Evolutionary conservation across 2,113 vertebrate genomes (phyloP).

Genomic region (Delphinapterus leucas): DNA sequence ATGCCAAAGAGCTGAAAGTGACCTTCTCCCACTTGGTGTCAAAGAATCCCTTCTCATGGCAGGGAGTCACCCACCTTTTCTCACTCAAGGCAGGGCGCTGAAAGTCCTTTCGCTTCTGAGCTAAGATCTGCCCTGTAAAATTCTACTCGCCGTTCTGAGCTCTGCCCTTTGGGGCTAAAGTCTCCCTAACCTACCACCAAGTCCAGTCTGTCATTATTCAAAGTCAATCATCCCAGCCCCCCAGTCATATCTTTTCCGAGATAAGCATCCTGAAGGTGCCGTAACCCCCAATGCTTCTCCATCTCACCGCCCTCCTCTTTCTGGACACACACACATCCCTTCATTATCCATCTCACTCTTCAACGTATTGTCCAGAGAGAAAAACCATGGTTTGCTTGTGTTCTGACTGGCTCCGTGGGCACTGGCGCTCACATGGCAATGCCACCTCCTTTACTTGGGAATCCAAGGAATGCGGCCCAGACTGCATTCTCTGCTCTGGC

Average conservation of each 20-base stretch:
- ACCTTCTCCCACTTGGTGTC: not conserved
- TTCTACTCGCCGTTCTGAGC: not conserved
- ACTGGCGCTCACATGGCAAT: not conserved
- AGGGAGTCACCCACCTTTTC: not conserved
- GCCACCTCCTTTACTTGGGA: not conserved
- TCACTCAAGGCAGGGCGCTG: not conserved
- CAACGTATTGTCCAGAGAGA: not conserved
- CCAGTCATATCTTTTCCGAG: not conserved
- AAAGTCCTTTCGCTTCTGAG: not conserved
- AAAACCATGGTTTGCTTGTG: not conserved
- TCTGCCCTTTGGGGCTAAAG: not conserved
- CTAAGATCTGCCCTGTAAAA: not conserved
- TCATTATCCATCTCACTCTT: not conserved
- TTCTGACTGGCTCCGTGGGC: not conserved
- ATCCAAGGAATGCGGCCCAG: constrained; percentile 22
- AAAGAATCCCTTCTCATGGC: not conserved
- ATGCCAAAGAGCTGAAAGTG: not conserved
- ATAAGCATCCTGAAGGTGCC: not conserved
- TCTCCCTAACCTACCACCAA: not conserved
- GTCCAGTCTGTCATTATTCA: not conserved
- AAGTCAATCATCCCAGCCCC: not conserved
- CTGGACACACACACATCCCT: not conserved
- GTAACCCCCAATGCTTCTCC: not conserved
- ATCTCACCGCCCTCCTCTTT: not conserved
- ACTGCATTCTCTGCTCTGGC: not conserved